These are phyloP conservation scores for Gobius niger DNA, from an alignment of 2,113 vertebrate species.

Conservation along the genomic window DNA sequence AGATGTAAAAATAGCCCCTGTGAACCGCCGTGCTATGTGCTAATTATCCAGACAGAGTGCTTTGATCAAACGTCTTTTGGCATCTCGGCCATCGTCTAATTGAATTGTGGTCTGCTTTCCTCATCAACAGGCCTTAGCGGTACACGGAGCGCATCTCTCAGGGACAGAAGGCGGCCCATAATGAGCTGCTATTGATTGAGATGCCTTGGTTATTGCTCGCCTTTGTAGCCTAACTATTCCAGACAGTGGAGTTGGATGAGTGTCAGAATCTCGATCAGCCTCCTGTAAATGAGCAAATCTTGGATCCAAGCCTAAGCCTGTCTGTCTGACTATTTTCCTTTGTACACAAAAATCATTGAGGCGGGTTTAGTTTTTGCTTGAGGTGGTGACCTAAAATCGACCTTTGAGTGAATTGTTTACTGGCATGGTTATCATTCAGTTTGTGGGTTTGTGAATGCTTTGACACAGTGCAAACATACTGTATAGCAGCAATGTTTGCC, in stretches of 20 bases:
- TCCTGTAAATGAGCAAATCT: constrained; percentile 45
- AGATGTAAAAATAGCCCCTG: constrained; percentile 67
- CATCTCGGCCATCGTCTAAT: constrained; percentile 64
- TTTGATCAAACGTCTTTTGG: constrained; percentile 70
- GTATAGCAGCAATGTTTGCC: too few species aligned
- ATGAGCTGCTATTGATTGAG: constrained; percentile 73
- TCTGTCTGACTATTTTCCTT: constrained; percentile 57
- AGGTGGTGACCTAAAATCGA: constrained; percentile 54
- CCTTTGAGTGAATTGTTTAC: constrained; percentile 20
- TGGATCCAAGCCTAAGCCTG: constrained; percentile 42
- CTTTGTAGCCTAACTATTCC: constrained; percentile 49
- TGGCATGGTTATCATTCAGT: not conserved
- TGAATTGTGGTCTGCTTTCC: constrained; percentile 62
- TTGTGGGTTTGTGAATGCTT: too few species aligned
- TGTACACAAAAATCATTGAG: constrained; percentile 39
- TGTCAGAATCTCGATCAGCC: constrained; percentile 56
- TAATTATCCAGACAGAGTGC: constrained; percentile 63
- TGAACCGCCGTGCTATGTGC: constrained; percentile 45
- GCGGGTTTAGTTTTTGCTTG: constrained; percentile 28
- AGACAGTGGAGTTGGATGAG: constrained; percentile 50
- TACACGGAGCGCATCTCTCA: constrained; percentile 52
- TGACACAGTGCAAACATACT: too few species aligned
- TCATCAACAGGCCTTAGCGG: constrained; percentile 61
- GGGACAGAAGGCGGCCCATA: constrained; percentile 67
- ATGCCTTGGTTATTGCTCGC: constrained; percentile 45